These are phyloP conservation scores for Epistrophe grossulariae DNA, from an alignment of 2,888 invertebrate species.

Conservation along the genomic window DNA sequence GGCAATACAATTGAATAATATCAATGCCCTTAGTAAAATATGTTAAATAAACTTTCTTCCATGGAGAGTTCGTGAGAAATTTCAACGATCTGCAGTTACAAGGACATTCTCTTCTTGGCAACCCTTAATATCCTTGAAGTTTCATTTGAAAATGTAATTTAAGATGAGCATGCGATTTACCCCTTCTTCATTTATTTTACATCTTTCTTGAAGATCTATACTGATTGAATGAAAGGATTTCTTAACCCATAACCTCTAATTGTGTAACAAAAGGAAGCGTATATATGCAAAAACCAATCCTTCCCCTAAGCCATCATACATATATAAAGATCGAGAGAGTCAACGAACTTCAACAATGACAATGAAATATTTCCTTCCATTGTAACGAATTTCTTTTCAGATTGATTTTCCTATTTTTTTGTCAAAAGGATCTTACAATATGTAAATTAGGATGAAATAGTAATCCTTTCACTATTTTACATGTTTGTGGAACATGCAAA, in stretches of 20 bases:
- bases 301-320: slow-evolving; percentile 13
- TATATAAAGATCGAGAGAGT: slow-evolving; percentile 3
- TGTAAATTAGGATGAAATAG: slow-evolving; percentile 71
- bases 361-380: slow-evolving; percentile 31
- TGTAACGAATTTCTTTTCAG: slow-evolving; percentile 55
- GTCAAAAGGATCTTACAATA: slow-evolving; percentile 55
- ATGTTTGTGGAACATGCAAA: slow-evolving; percentile 36
- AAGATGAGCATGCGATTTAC: background rate
- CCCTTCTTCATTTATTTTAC: slow-evolving; percentile 8
- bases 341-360: slow-evolving; percentile 49
- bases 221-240: slow-evolving; percentile 39
- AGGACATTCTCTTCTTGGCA: background rate
- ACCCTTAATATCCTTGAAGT: background rate
- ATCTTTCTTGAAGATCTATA: slow-evolving; percentile 38
- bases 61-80: no score
- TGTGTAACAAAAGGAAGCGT: slow-evolving; percentile 68
- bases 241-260: slow-evolving; percentile 64
- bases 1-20: no score
- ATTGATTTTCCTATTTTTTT: background rate
- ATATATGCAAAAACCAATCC: slow-evolving; percentile 41
- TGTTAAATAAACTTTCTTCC: no score
- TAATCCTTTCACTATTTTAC: slow-evolving; percentile 73
- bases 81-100: background rate
- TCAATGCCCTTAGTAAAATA: no score
- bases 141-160: background rate